A percentile compares a stretch with the other conserved stretches of the same genome.
phyloP scores from a whole-genome alignment of 2,113 vertebrate species.

The Zeus faber region DNA sequence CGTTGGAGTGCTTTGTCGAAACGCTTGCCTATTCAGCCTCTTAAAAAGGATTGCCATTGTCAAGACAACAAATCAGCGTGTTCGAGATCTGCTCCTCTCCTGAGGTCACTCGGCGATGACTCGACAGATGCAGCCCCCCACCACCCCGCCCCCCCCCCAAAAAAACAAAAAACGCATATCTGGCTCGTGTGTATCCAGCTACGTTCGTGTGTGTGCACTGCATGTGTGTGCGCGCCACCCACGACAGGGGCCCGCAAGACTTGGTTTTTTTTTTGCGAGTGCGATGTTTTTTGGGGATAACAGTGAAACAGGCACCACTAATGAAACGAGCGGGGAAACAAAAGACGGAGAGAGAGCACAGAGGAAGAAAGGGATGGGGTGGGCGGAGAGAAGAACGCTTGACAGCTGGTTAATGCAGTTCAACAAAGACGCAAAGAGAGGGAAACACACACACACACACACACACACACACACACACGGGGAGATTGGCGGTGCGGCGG shows the following conservation, averaged over 20 bases:
- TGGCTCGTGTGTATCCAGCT: too few species aligned
- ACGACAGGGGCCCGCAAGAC: too few species aligned
- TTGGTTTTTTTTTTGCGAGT: too few species aligned
- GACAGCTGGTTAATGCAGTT: constrained; percentile 50
- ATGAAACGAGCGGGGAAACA: constrained; percentile 48
- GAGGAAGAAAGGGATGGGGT: constrained; percentile 32
- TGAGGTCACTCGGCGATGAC: constrained; percentile 16
- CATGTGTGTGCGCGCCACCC: not conserved
- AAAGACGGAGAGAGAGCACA: constrained; percentile 36
- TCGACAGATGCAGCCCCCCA: not conserved
- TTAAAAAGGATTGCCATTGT: constrained; percentile 34
- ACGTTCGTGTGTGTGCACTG: not conserved
- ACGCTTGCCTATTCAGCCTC: constrained; percentile 34
- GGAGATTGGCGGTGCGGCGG: constrained; percentile 30
- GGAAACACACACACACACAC: too few species aligned
- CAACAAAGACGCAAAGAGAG: too few species aligned
- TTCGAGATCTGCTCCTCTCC: constrained; percentile 16
- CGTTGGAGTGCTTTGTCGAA: constrained; percentile 34
- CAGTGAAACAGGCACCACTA: constrained; percentile 25
- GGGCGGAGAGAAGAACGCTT: constrained; percentile 26
- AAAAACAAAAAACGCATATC: too few species aligned
- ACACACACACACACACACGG: constrained; percentile 34
- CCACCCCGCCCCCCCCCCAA: not conserved
- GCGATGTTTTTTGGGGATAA: constrained; percentile 5
- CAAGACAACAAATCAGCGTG: constrained; percentile 27